A percentile compares a stretch with the other conserved stretches of the same genome.
Conservation (phyloP, 1,140 invertebrate genomes). For the Panulirus ornatus region DNA sequence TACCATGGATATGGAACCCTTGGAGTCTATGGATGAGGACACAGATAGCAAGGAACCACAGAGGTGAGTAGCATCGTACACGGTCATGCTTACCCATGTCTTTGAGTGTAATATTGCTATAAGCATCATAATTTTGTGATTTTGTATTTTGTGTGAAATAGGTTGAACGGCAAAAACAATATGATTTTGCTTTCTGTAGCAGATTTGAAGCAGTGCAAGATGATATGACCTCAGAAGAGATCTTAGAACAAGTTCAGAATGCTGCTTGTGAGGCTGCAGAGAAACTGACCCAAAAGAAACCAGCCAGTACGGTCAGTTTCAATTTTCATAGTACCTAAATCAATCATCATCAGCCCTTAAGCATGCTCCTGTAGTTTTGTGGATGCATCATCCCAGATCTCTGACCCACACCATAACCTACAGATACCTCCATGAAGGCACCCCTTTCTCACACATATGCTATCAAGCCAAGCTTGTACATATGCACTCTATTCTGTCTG, state of each 20-base stretch:
- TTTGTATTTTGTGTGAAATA: conserved; percentile 19
- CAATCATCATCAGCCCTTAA: too few species aligned
- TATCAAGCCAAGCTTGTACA: too few species aligned
- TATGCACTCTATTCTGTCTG: too few species aligned
- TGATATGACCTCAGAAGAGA: conserved; percentile 88
- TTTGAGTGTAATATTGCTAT: background rate
- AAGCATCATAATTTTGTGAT: background rate
- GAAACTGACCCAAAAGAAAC: conserved; percentile 82
- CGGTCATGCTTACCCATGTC: background rate
- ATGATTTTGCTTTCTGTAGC: conserved; percentile 77
- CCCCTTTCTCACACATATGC: too few species aligned
- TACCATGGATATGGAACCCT: conserved; percentile 73
- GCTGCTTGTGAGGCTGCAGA: conserved; percentile 85
- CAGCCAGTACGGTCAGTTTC: conserved; percentile 77
- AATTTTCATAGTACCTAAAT: too few species aligned
- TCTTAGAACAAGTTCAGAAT: conserved; percentile 85
- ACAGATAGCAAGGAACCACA: conserved; percentile 78
- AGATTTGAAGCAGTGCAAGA: conserved; percentile 88
- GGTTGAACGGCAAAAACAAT: background rate
- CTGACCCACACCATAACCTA: too few species aligned
- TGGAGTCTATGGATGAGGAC: conserved; percentile 79
- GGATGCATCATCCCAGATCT: too few species aligned
- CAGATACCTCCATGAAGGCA: too few species aligned
- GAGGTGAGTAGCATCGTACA: conserved; percentile 74
- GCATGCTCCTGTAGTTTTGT: too few species aligned